Conservation (phyloP, 2,888 invertebrate species). For the Eupeodes latifasciatus region DNA sequence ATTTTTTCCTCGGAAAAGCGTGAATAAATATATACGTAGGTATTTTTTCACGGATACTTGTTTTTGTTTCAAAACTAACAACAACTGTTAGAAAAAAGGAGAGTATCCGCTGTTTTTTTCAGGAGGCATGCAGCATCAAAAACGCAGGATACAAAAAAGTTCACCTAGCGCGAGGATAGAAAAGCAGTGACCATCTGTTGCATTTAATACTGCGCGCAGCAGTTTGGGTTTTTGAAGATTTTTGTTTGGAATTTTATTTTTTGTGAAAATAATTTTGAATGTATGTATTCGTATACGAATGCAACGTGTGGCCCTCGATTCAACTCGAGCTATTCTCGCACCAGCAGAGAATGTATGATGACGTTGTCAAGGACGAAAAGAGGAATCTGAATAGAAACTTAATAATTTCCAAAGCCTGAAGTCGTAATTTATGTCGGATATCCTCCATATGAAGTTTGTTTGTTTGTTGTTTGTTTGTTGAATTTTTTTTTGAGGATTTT, state of each 20-base stretch:
- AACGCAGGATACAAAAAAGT: conserved; percentile 45
- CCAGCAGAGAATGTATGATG: conserved; percentile 11
- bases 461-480: conserved; percentile 9
- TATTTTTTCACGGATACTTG: conserved; percentile 14
- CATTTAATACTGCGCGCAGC: conserved; percentile 62
- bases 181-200: conserved; percentile 72
- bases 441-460: conserved; percentile 63
- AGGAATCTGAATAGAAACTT: conserved; percentile 65
- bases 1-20: conserved; percentile 55
- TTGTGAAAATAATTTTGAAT: conserved; percentile 28
- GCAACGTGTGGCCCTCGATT: conserved; percentile 22
- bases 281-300: background rate
- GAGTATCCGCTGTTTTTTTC: conserved; percentile 38
- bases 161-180: conserved; percentile 41
- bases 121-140: conserved; percentile 28
- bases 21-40: conserved; percentile 26
- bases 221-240: conserved; percentile 37
- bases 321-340: background rate
- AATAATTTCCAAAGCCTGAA: conserved; percentile 57
- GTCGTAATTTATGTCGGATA: conserved; percentile 70
- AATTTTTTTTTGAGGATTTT: conserved; percentile 9
- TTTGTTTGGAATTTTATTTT: conserved; percentile 17
- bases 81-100: conserved; percentile 27
- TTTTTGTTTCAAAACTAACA: conserved; percentile 54
- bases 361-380: conserved; percentile 56